phyloP scores from a whole-genome alignment of 2,888 invertebrate genomes.

The Caenorhabditis imperialis region DNA sequence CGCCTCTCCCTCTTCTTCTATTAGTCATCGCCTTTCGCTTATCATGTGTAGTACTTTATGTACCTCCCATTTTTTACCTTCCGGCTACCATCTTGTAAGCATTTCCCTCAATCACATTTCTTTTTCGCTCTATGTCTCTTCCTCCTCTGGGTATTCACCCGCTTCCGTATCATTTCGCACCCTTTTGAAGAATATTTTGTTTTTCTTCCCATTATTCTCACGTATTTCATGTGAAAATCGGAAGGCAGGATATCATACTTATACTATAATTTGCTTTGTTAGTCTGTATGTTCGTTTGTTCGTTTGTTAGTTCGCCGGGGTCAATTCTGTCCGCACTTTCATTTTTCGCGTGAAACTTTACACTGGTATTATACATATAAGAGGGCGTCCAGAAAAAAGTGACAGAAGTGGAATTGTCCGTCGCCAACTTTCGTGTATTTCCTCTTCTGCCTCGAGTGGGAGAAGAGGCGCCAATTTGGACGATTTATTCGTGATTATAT shows the following conservation, averaged over 20 bases:
- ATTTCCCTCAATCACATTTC: background rate
- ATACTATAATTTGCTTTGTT: too few species aligned
- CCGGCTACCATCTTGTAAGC: background rate
- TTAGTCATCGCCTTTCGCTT: constrained; percentile 29
- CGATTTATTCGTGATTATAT: constrained; percentile 47
- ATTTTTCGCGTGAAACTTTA: too few species aligned
- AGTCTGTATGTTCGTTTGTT: too few species aligned
- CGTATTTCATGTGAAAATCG: background rate
- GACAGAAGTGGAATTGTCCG: constrained; percentile 42
- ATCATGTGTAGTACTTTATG: constrained; percentile 18
- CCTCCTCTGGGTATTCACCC: too few species aligned
- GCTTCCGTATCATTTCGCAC: constrained; percentile 28
- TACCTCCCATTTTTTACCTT: constrained; percentile 3
- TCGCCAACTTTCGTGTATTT: constrained; percentile 36
- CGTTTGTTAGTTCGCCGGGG: too few species aligned
- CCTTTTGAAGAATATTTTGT: constrained; percentile 1
- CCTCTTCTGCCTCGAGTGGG: constrained; percentile 13
- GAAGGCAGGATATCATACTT: constrained; percentile 34
- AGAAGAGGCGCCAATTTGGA: constrained; percentile 50
- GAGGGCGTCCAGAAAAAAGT: constrained; percentile 34
- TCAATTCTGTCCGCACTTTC: too few species aligned
- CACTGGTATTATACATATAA: constrained; percentile 44
- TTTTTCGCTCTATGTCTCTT: background rate
- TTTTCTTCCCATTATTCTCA: too few species aligned
- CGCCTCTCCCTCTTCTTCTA: constrained; percentile 10